These are phyloP conservation scores for Pardalotus punctatus DNA, from an alignment of 2,113 vertebrate genomes.

Conservation along the genomic window DNA sequence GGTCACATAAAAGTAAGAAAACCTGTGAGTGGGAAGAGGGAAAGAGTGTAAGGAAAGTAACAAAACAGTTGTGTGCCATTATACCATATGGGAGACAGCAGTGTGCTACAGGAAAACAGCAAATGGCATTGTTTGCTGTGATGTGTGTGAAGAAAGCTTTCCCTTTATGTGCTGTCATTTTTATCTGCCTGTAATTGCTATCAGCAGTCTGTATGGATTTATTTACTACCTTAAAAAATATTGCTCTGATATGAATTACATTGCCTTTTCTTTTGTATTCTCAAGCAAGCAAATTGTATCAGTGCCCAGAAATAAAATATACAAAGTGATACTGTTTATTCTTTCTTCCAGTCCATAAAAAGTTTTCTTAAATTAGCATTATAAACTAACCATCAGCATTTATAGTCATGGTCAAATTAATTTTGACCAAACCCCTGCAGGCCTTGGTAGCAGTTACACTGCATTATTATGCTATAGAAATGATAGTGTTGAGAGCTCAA, in stretches of 20 bases:
- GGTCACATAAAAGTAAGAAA: neutral
- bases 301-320: neutral
- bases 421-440: neutral
- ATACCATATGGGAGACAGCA: neutral
- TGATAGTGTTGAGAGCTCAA: neutral
- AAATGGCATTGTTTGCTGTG: neutral
- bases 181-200: neutral
- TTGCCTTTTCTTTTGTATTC: neutral
- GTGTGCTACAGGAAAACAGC: neutral
- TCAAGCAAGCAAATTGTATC: neutral
- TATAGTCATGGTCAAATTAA: neutral
- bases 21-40: neutral
- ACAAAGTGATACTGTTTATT: accelerated
- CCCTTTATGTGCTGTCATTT: neutral
- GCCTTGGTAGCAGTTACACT: neutral
- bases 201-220: neutral
- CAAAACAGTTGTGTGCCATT: neutral
- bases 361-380: neutral
- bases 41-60: neutral
- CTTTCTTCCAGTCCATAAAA: neutral
- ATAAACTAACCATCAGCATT: neutral
- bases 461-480: too few relatives aligned
- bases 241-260: neutral
- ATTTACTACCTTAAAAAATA: neutral
- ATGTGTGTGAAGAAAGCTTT: neutral